Percentiles rank a stretch among this genome's conserved stretches.
Evolutionary conservation across 1,140 invertebrate genomes (phyloP).

Genomic region (Stratiolaelaps scimitus): DNA sequence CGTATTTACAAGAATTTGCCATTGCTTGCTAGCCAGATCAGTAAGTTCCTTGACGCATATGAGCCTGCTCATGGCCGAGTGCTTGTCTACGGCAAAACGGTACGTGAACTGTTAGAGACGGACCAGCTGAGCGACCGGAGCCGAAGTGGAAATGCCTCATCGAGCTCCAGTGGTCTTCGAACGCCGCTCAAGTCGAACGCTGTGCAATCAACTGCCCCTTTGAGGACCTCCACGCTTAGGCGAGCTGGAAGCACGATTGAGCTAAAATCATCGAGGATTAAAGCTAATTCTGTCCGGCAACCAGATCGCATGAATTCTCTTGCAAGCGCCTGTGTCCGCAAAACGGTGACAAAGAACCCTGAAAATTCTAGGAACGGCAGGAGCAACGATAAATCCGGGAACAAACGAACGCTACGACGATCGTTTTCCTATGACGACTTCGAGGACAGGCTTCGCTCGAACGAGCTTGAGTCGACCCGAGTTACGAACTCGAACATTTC

Average conservation of each 20-base stretch:
- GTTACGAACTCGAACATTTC: too few relatives aligned
- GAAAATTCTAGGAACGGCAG: background rate
- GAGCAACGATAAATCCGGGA: background rate
- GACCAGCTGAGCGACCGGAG: background rate
- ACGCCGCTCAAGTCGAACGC: background rate
- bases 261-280: background rate
- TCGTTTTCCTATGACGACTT: slow-evolving; percentile 3
- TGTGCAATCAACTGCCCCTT: too few relatives aligned
- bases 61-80: background rate
- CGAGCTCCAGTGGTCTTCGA: background rate
- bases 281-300: background rate
- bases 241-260: background rate
- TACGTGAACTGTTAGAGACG: background rate
- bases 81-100: background rate
- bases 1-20: slow-evolving; percentile 13
- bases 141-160: background rate
- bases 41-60: slow-evolving; percentile 12
- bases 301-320: background rate
- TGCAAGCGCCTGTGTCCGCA: background rate
- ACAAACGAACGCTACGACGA: background rate
- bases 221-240: background rate
- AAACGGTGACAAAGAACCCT: background rate
- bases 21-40: background rate
- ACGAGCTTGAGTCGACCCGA: too few relatives aligned
- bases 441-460: background rate